phyloP scores from a whole-genome alignment of 37 sponge, comb jelly and placozoan genomes.

The Theonella swinhoei region DNA sequence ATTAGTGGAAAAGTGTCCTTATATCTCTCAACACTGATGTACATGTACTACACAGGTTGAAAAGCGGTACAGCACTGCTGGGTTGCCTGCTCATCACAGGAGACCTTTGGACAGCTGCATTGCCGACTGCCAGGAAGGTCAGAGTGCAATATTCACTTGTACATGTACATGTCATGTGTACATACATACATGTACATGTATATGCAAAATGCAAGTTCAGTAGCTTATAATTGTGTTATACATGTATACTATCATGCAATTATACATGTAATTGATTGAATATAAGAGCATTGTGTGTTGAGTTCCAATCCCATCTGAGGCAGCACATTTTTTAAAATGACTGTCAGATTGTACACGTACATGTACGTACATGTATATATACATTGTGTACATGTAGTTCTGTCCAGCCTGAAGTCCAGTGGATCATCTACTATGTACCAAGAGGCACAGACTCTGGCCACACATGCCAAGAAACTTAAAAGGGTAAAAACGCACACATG shows the following conservation, averaged over 20 bases:
- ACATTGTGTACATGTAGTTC: background rate
- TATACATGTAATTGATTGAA: no score
- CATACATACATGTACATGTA: background rate
- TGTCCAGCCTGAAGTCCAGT: background rate
- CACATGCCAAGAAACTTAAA: background rate
- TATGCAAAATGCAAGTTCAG: background rate
- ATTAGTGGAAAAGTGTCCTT: no score
- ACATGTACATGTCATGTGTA: no score
- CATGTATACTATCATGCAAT: no score
- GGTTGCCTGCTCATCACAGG: constrained; percentile 1
- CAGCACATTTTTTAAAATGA: background rate
- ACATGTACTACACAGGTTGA: constrained; percentile 9
- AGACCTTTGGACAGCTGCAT: constrained; percentile 36
- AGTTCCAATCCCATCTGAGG: no score
- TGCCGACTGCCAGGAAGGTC: constrained; percentile 28
- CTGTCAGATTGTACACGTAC: background rate
- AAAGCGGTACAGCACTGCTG: constrained; percentile 8
- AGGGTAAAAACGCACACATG: background rate
- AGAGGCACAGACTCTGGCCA: background rate
- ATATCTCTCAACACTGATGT: background rate
- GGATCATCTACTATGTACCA: background rate
- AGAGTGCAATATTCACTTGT: no score
- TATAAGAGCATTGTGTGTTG: no score
- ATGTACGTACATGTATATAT: background rate
- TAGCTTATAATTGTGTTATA: no score